These are phyloP conservation scores for Euura saliciscinereae DNA, from an alignment of 1,140 invertebrate genomes.

Conservation along the genomic window DNA sequence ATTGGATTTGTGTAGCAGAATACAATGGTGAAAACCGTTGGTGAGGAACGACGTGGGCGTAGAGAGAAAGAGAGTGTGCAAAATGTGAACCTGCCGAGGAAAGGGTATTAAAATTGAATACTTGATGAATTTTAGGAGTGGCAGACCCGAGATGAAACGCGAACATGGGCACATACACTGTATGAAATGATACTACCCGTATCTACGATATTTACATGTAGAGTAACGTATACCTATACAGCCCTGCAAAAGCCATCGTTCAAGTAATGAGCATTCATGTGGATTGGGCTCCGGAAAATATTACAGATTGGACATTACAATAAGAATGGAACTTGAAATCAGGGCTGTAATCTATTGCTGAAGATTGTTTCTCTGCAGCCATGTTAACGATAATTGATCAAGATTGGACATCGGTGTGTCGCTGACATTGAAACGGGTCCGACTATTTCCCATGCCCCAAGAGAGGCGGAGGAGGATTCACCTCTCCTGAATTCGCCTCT, in stretches of 20 bases:
- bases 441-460: background rate
- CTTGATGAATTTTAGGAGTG: constrained; percentile 50
- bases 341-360: background rate
- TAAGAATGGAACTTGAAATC: too few species aligned
- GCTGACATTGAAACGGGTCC: constrained; percentile 8
- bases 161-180: background rate
- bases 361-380: background rate
- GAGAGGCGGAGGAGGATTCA: constrained; percentile 19
- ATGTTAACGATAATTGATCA: background rate
- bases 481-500: constrained; percentile 7
- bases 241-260: constrained; percentile 14
- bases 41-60: background rate
- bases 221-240: background rate
- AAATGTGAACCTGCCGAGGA: constrained; percentile 33
- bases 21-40: background rate
- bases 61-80: constrained; percentile 13
- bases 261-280: constrained; percentile 48
- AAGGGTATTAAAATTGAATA: constrained; percentile 52
- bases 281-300: constrained; percentile 49
- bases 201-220: too few species aligned
- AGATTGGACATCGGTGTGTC: background rate
- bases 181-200: background rate
- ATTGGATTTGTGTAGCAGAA: background rate
- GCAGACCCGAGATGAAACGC: constrained; percentile 19
- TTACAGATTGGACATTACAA: constrained; percentile 27